phyloP scores from a whole-genome alignment of 1,140 invertebrate species.

The Phortica variegata region DNA sequence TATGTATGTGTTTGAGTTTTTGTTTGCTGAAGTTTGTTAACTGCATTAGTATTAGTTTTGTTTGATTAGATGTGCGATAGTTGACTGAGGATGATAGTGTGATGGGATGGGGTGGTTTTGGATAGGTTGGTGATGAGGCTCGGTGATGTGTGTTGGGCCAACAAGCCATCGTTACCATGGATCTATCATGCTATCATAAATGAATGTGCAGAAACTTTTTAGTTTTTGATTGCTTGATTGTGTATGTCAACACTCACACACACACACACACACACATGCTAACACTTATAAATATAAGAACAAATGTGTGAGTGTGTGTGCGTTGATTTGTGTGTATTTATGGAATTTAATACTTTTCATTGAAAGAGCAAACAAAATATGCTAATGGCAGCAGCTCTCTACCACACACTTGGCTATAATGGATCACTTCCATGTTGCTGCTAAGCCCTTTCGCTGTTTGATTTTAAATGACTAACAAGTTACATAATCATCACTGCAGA shows the following conservation, averaged over 20 bases:
- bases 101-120: too few species aligned
- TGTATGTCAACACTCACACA: slow-evolving; percentile 42
- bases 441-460: too few species aligned
- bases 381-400: too few species aligned
- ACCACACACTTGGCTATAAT: too few species aligned
- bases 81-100: background rate
- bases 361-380: too few species aligned
- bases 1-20: slow-evolving; percentile 21
- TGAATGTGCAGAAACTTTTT: slow-evolving; percentile 45
- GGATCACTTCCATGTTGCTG: too few species aligned
- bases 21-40: slow-evolving; percentile 51
- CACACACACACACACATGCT: background rate
- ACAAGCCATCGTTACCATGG: too few species aligned
- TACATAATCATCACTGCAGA: too few species aligned
- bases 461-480: too few species aligned
- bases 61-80: slow-evolving; percentile 45
- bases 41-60: slow-evolving; percentile 51
- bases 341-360: background rate
- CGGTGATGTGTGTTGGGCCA: too few species aligned
- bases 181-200: slow-evolving; percentile 22
- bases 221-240: slow-evolving; percentile 53
- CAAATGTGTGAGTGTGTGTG: too few species aligned
- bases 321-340: background rate
- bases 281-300: slow-evolving; percentile 15
- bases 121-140: too few species aligned